phyloP scores from a whole-genome alignment of 2,797 vertebrate species.

The Tinamus major region DNA sequence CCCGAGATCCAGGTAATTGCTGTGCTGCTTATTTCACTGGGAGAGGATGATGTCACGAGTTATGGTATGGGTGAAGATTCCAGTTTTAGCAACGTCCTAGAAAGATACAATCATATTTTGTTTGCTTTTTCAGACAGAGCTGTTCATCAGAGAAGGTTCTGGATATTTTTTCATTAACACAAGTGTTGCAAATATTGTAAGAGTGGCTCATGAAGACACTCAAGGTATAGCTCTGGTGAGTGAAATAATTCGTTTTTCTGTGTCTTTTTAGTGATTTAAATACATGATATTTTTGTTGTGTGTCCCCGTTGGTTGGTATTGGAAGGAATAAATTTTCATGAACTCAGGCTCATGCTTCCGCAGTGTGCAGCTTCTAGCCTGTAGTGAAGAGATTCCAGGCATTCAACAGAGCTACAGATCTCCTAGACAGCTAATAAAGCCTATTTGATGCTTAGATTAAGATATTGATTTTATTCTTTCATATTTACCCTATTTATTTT shows the following conservation, averaged over 20 bases:
- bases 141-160: slow-evolving; percentile 89
- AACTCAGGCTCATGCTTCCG: neutral
- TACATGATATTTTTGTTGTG: neutral
- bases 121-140: slow-evolving; percentile 81
- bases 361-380: neutral
- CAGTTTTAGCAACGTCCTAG: neutral
- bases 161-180: slow-evolving; percentile 94
- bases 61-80: neutral
- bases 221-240: slow-evolving; percentile 85
- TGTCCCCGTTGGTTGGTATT: neutral
- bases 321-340: neutral
- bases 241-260: neutral
- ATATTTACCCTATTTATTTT: neutral
- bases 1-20: slow-evolving; percentile 86
- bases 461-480: neutral
- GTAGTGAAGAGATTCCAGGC: too few species aligned
- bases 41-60: neutral
- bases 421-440: neutral
- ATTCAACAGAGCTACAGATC: neutral
- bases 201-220: slow-evolving; percentile 85
- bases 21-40: neutral
- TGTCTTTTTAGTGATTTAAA: neutral
- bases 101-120: neutral
- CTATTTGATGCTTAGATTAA: neutral
- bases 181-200: slow-evolving; percentile 81